phyloP scores from a whole-genome alignment of 2,888 invertebrate species.

The Halictus ligatus region DNA sequence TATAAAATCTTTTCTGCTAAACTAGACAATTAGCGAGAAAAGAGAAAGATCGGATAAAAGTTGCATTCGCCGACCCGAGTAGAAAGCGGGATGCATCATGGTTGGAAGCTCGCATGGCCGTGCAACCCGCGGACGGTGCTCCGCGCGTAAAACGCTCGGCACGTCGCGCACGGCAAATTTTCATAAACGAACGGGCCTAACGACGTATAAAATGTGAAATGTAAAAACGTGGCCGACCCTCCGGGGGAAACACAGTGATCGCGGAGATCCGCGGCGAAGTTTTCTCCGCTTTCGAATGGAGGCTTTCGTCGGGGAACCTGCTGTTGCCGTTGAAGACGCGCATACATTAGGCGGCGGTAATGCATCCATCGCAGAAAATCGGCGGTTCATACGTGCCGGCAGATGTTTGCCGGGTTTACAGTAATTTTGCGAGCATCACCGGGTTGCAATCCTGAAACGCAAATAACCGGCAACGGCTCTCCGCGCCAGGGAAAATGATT shows the following conservation, averaged over 20 bases:
- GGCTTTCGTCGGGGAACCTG: slow-evolving; percentile 2
- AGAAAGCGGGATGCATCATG: neutral
- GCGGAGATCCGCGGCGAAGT: slow-evolving; percentile 11
- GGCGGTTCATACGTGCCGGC: slow-evolving; percentile 44
- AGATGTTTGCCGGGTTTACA: slow-evolving; percentile 57
- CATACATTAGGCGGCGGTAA: slow-evolving; percentile 26
- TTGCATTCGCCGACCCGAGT: neutral
- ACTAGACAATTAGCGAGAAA: no score
- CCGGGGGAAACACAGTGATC: neutral
- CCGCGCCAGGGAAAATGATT: slow-evolving; percentile 37
- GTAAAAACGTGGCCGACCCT: neutral
- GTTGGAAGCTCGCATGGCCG: neutral
- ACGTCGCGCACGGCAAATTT: neutral
- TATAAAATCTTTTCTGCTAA: no score
- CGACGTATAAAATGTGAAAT: neutral
- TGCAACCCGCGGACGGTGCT: neutral
- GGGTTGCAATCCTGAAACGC: slow-evolving; percentile 50
- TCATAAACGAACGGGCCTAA: neutral
- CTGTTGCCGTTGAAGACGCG: slow-evolving; percentile 38
- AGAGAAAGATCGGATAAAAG: no score
- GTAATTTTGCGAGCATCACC: slow-evolving; percentile 54
- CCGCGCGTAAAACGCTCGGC: neutral
- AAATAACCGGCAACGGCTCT: slow-evolving; percentile 32
- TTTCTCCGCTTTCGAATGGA: neutral
- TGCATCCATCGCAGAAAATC: slow-evolving; percentile 39